Base-by-base conservation (phyloP, 1,140 invertebrate species). In the Hypothenemus hampei region DNA sequence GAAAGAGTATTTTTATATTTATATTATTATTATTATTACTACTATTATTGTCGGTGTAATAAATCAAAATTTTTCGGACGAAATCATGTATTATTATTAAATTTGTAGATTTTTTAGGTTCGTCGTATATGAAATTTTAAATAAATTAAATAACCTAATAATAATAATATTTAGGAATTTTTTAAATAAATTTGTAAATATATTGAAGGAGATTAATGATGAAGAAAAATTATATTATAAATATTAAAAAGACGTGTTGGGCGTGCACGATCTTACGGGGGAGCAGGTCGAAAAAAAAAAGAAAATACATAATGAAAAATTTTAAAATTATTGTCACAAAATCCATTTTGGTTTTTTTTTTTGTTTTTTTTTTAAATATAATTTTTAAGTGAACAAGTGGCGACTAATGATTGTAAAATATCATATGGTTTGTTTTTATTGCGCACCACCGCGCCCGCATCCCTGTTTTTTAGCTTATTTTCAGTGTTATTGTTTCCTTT, bases 1-100 rank as follows among this genome's bases (percentile, higher is more conserved):
- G 69, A 67, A 64, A 72, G 67, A 72, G 70, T 72, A 72, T 72
- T 72, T 72, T 72, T 72, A 71, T 72, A 72, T 71, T 71, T 70
- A 72, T 72, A 72, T 72, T 72, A n/a, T n/a, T n/a, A n/a, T n/a
- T n/a, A n/a, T n/a, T n/a, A n/a, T n/a, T n/a, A n/a, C n/a, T n/a
- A n/a, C n/a, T n/a, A n/a, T n/a, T n/a, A n/a, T n/a, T n/a, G n/a
- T n/a, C n/a, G 70, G 69, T 72, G 70, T 71, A n/a, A n/a, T n/a
- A 70, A 71, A 72, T 72, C 70, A 72, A 72, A 72, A 72, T 72
- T n/a, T n/a, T n/a, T 72, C 64, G 68, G 68, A 66, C 62, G 69
- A 70, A 71, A 70, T 68, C 67, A 68, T 68, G 59, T 31, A 31
- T 11, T n/a, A n/a, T n/a, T n/a, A n/a, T n/a, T n/a, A 31, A 31